phyloP scores from a whole-genome alignment of 2,888 invertebrate species.

The Drosophila monieri region DNA sequence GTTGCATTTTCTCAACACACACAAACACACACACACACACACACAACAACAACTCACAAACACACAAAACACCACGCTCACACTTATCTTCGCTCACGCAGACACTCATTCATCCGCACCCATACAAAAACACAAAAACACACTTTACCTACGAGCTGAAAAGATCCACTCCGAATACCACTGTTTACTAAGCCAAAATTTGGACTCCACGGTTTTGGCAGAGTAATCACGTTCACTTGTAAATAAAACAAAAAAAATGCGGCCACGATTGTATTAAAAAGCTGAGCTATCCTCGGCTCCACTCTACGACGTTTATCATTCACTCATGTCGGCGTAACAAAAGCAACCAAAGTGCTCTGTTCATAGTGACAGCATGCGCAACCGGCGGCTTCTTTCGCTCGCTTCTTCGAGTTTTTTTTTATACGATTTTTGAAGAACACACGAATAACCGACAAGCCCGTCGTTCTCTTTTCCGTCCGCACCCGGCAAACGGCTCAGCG shows the following conservation, averaged over 20 bases:
- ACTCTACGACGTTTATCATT: background rate
- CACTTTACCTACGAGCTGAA: constrained; percentile 53
- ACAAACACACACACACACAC: constrained; percentile 12
- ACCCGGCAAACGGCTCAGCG: background rate
- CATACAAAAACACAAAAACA: background rate
- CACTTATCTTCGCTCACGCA: constrained; percentile 1
- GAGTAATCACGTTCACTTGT: constrained; percentile 49
- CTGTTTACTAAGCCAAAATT: background rate
- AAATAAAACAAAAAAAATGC: constrained; percentile 37
- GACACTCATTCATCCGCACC: constrained; percentile 4
- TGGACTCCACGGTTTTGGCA: background rate
- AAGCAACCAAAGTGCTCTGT: background rate
- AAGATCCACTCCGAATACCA: background rate
- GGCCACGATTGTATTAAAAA: background rate
- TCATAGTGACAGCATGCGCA: background rate
- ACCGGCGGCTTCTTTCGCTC: background rate
- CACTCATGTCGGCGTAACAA: background rate
- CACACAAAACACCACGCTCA: background rate
- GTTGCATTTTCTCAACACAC: constrained; percentile 33
- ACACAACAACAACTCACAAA: constrained; percentile 6
- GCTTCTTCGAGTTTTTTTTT: background rate
- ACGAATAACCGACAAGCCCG: background rate
- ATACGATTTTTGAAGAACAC: background rate
- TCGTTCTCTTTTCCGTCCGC: background rate
- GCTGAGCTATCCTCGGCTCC: background rate